Evolutionary conservation across 2,888 invertebrate genomes (phyloP).

Genomic region (Netelia melanura): DNA sequence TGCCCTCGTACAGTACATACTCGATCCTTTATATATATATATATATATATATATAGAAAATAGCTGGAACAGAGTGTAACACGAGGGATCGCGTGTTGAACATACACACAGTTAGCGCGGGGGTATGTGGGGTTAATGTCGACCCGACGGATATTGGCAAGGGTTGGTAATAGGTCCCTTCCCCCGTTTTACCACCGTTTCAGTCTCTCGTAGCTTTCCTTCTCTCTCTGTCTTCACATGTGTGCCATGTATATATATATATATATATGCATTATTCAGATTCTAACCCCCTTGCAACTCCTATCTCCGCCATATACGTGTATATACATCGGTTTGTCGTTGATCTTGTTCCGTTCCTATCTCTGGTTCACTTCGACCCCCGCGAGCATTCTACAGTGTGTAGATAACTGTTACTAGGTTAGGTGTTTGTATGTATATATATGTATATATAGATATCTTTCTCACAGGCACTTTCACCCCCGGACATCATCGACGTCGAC

Average conservation of each 20-base stretch:
- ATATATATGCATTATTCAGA: conserved; percentile 38
- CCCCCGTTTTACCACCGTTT: conserved; percentile 11
- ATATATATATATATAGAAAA: conserved; percentile 60
- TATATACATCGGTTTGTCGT: conserved; percentile 51
- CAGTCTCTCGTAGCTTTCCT: conserved; percentile 7
- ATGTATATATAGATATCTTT: conserved; percentile 26
- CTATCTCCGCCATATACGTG: conserved; percentile 19
- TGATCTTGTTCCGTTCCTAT: conserved; percentile 55
- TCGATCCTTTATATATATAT: conserved; percentile 29
- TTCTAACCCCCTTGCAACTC: conserved; percentile 23
- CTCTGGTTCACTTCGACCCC: conserved; percentile 47
- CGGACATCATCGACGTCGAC: conserved; percentile 50
- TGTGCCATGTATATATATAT: not conserved
- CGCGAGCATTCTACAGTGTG: conserved; percentile 41
- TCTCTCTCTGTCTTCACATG: conserved; percentile 27
- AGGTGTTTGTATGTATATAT: not conserved
- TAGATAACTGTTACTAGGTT: conserved; percentile 51
- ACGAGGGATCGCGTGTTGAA: conserved; percentile 82
- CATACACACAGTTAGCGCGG: conserved; percentile 80
- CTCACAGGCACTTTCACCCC: conserved; percentile 61
- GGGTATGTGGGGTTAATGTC: conserved; percentile 70
- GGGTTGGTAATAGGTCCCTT: conserved; percentile 75
- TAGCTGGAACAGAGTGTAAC: conserved; percentile 79
- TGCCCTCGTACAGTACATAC: conserved; percentile 42
- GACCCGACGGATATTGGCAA: conserved; percentile 76